Conservation (phyloP, 2,888 invertebrate species). For the Tachystola acroxantha region DNA sequence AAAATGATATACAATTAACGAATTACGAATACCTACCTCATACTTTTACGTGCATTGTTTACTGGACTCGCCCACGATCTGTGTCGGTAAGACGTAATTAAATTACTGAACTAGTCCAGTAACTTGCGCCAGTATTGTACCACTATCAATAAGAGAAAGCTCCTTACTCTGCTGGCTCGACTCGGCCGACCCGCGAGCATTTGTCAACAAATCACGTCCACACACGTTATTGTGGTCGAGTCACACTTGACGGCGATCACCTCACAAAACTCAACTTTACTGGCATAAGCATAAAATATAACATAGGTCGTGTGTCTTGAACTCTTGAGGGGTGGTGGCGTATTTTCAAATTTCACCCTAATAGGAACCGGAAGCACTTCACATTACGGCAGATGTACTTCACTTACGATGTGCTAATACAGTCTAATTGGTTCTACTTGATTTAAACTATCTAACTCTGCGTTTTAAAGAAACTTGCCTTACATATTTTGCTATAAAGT, state of each 20-base stretch:
- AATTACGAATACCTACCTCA: neutral
- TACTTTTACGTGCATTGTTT: neutral
- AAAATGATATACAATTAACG: neutral
- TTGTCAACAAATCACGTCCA: constrained; percentile 60
- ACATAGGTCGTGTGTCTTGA: constrained; percentile 7
- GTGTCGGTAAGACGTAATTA: too few species aligned
- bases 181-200: constrained; percentile 25
- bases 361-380: too few species aligned
- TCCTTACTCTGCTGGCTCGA: constrained; percentile 25
- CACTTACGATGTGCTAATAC: too few species aligned
- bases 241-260: constrained; percentile 25
- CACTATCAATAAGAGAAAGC: constrained; percentile 24
- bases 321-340: constrained; percentile 2
- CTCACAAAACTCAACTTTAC: constrained; percentile 30
- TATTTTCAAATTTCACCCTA: neutral
- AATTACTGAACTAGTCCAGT: neutral
- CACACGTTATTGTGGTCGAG: constrained; percentile 38
- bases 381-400: too few species aligned
- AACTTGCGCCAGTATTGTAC: neutral
- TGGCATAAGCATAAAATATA: constrained; percentile 22
- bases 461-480: too few species aligned
- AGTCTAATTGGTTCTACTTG: too few species aligned
- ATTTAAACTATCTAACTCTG: too few species aligned
- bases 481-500: too few species aligned
- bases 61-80: neutral